Evolutionary conservation across 1,140 invertebrate species (phyloP).

Genomic region (Ectropis grisescens): DNA sequence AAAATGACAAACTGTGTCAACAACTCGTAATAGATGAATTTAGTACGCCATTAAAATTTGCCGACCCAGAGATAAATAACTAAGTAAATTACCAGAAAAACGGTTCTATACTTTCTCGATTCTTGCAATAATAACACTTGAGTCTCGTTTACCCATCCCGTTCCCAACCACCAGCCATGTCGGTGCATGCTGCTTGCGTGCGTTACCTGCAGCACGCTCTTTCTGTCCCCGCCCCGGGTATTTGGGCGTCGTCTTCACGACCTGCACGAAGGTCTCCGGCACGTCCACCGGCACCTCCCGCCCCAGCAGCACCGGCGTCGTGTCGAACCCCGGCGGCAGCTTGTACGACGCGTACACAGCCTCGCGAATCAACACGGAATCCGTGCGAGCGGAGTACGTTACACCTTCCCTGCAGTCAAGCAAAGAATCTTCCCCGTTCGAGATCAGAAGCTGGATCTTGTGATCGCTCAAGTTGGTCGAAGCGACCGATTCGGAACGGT

Average conservation of each 20-base stretch:
- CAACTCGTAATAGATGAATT: too few relatives aligned
- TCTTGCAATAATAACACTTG: too few relatives aligned
- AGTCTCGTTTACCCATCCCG: too few relatives aligned
- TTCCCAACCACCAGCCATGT: slow-evolving; percentile 3
- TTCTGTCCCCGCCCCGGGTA: slow-evolving; percentile 75
- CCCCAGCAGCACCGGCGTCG: slow-evolving; percentile 68
- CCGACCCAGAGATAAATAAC: too few relatives aligned
- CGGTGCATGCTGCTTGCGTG: slow-evolving; percentile 31
- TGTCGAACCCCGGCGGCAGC: slow-evolving; percentile 53
- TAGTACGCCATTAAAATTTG: too few relatives aligned
- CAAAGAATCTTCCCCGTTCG: slow-evolving; percentile 61
- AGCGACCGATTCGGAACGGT: slow-evolving; percentile 40
- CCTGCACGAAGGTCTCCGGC: slow-evolving; percentile 81
- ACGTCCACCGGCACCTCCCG: slow-evolving; percentile 83
- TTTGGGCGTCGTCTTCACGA: slow-evolving; percentile 80
- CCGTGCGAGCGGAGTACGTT: slow-evolving; percentile 53
- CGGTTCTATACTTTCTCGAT: too few relatives aligned
- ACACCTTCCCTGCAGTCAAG: slow-evolving; percentile 61
- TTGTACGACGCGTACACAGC: slow-evolving; percentile 59
- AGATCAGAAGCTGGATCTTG: slow-evolving; percentile 62
- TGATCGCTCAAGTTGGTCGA: slow-evolving; percentile 53
- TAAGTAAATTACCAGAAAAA: too few relatives aligned
- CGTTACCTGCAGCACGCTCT: slow-evolving; percentile 63
- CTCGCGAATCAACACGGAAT: slow-evolving; percentile 61
- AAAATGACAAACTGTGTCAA: too few relatives aligned